These are phyloP conservation scores for Botia almorhae DNA, from an alignment of 2,797 vertebrate species.

Conservation along the genomic window DNA sequence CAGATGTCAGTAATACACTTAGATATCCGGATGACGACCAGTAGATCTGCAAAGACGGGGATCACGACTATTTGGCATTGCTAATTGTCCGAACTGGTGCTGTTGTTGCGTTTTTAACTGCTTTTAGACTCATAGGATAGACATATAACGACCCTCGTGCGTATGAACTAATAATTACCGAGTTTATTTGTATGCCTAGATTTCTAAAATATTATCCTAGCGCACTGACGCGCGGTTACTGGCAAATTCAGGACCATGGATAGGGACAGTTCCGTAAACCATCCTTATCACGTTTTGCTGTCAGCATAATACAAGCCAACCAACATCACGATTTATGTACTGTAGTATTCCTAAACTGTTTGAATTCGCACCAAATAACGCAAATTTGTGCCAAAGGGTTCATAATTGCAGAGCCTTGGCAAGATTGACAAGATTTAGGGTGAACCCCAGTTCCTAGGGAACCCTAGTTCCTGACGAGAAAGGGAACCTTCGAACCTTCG, in stretches of 20 bases:
- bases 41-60: not conserved
- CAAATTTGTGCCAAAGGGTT: not conserved
- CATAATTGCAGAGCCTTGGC: not conserved
- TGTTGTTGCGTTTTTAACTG: not conserved
- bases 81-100: not conserved
- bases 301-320: not conserved
- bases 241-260: conserved; percentile 74
- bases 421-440: not conserved
- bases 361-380: not conserved
- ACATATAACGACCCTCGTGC: not conserved
- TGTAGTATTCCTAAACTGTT: not conserved
- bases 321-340: not conserved
- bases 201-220: not conserved
- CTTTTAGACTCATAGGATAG: not conserved
- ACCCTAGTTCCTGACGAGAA: not conserved
- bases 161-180: not conserved
- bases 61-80: conserved; percentile 21
- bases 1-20: conserved; percentile 53
- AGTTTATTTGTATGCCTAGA: not conserved
- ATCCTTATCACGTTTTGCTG: not conserved
- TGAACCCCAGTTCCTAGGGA: too few species aligned
- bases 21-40: not conserved
- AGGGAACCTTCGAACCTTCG: not conserved
- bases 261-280: conserved; percentile 53
- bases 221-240: not conserved